These are phyloP conservation scores for Anarrhichthys ocellatus DNA, from an alignment of 2,113 vertebrate genomes.

Conservation along the genomic window DNA sequence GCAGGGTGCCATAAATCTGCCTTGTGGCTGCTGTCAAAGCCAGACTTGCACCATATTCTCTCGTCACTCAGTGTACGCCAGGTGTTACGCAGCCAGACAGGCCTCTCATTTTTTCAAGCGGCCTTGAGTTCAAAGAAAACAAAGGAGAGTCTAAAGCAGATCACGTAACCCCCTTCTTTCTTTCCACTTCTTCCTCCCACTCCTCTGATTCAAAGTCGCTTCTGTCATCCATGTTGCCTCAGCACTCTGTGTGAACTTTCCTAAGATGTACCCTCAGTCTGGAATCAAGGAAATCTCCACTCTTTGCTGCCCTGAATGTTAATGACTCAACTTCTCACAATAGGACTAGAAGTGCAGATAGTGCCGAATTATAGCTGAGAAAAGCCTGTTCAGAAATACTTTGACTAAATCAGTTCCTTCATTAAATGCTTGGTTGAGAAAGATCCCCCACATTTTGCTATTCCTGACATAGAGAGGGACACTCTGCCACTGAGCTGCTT, in stretches of 20 bases:
- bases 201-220: constrained; percentile 3
- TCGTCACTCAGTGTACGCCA: constrained; percentile 47
- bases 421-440: neutral
- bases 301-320: constrained; percentile 18
- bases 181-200: neutral
- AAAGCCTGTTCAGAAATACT: constrained; percentile 14
- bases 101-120: constrained; percentile 26
- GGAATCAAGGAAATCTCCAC: constrained; percentile 39
- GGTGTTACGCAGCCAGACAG: constrained; percentile 38
- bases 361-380: constrained; percentile 25
- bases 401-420: constrained; percentile 3
- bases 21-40: constrained; percentile 47
- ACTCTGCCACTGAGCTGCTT: constrained; percentile 6
- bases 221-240: constrained; percentile 25
- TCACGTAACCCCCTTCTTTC: neutral
- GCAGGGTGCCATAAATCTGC: constrained; percentile 36
- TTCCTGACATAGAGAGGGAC: neutral
- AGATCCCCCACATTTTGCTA: neutral
- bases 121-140: constrained; percentile 44
- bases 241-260: constrained; percentile 40
- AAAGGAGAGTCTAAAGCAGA: constrained; percentile 49
- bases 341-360: constrained; percentile 25
- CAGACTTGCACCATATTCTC: constrained; percentile 47
- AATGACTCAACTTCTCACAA: constrained; percentile 22
- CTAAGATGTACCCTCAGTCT: constrained; percentile 36